Conservation (phyloP, 2,888 invertebrate species). For the Mimachlamys varia region DNA sequence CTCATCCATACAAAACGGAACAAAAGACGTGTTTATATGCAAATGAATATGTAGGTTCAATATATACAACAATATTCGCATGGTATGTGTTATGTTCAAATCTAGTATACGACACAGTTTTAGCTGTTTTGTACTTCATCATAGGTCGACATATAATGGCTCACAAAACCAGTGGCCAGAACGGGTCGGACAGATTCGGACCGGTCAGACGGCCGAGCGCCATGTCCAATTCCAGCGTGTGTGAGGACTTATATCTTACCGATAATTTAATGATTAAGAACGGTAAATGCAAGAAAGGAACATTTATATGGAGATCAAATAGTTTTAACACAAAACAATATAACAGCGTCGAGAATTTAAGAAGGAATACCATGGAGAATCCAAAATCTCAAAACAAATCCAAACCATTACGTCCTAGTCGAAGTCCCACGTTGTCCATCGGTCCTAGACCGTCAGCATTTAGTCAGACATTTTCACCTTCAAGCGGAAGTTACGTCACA, state of each 20-base stretch:
- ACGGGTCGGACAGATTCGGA: slow-evolving; percentile 38
- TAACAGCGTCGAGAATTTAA: not conserved
- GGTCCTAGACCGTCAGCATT: not conserved
- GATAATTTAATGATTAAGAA: not conserved
- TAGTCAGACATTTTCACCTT: slow-evolving; percentile 1
- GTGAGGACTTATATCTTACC: slow-evolving; percentile 32
- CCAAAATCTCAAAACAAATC: not conserved
- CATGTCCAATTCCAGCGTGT: slow-evolving; percentile 43
- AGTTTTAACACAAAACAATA: not conserved
- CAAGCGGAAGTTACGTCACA: slow-evolving; percentile 28
- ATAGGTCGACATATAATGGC: slow-evolving; percentile 43
- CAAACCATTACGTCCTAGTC: not conserved
- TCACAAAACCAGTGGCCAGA: slow-evolving; percentile 29
- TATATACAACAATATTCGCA: slow-evolving; percentile 60
- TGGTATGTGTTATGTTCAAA: slow-evolving; percentile 54
- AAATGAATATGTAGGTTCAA: slow-evolving; percentile 45
- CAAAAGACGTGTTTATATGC: slow-evolving; percentile 62
- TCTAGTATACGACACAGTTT: slow-evolving; percentile 42
- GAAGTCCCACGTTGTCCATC: not conserved
- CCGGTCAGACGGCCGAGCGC: slow-evolving; percentile 39
- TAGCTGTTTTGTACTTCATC: slow-evolving; percentile 48
- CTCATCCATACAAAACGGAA: slow-evolving; percentile 44
- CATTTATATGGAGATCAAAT: not conserved
- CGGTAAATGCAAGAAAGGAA: not conserved
- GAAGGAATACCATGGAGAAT: not conserved